Evolutionary conservation across 2,888 invertebrate genomes (phyloP), one percentile per base, ranked within the genome.

Genomic region (Drosophila antonietae): DNA sequence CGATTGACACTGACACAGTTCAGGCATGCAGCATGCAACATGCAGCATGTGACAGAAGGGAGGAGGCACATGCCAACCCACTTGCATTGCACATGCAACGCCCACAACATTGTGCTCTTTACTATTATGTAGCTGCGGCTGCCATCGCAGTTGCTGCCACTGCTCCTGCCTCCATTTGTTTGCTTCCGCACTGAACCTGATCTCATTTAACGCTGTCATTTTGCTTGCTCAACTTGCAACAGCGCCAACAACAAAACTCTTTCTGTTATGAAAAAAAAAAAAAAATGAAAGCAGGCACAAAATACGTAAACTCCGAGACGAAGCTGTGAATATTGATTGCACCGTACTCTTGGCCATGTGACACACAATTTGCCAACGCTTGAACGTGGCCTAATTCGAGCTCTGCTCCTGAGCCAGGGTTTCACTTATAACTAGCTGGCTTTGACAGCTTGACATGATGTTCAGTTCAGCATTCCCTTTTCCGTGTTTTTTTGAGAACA

Each of bases 1-100:
- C 60, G 72, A 74, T 64, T 88, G 84, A 83, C 88, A 88, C 73
- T 88, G 84, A 84, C 84, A 85, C 83, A 73, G 72, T 79, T 68
- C 47, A 31, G 67, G 7, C 55, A 43, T 9, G 33, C 53, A 35
- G 64, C 39, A 23, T 35, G 49, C 18, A n/a, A 47, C 39, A 18
- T 8, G 47, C n/a, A 15, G 7, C 23, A 14, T n/a, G 9, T 15
- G 47, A 47, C 39, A 20, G 3, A 8, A 20, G 20, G 41, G 58
- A 49, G 46, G 31, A 9, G 44, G 55, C 57, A 43, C 55, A 35
- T 65, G 67, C 47, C 66, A 55, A 28, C 23, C 47, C 43, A 63
- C 68, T 78, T 20, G 20, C 83, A 69, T 80, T 78, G 79, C 81
- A 78, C 71, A 69, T 81, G 68, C 75, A 67, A 68, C 68, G 65